Conservation (phyloP, 1,140 invertebrate species). For the Heterodera carotae region DNA sequence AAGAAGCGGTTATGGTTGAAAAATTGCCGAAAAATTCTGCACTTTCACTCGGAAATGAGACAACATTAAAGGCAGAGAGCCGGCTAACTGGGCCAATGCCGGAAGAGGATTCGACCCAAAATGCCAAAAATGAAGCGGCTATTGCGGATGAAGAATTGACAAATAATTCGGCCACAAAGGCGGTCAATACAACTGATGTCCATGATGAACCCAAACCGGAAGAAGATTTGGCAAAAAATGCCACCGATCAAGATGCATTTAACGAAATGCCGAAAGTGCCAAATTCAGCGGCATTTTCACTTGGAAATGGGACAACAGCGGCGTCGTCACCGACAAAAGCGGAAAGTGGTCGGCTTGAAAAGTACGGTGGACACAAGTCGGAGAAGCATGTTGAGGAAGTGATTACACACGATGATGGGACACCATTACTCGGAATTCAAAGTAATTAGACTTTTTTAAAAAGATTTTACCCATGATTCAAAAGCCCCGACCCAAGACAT, state of each 20-base stretch:
- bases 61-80: no score
- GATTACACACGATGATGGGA: neutral
- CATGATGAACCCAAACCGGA: no score
- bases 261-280: neutral
- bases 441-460: neutral
- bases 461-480: no score
- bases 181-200: no score
- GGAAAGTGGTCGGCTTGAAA: conserved; percentile 15
- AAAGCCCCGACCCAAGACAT: no score
- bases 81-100: no score
- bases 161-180: neutral
- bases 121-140: neutral
- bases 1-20: no score
- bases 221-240: neutral
- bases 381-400: neutral
- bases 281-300: neutral
- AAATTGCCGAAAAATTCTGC: no score
- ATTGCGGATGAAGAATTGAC: neutral
- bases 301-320: neutral
- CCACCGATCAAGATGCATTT: neutral
- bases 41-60: no score
- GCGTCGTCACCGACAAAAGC: neutral
- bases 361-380: conserved; percentile 25
- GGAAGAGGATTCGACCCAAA: conserved; percentile 7
- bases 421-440: neutral